These are phyloP conservation scores for Melinaea marsaeus DNA, from an alignment of 2,888 invertebrate species.

Conservation along the genomic window DNA sequence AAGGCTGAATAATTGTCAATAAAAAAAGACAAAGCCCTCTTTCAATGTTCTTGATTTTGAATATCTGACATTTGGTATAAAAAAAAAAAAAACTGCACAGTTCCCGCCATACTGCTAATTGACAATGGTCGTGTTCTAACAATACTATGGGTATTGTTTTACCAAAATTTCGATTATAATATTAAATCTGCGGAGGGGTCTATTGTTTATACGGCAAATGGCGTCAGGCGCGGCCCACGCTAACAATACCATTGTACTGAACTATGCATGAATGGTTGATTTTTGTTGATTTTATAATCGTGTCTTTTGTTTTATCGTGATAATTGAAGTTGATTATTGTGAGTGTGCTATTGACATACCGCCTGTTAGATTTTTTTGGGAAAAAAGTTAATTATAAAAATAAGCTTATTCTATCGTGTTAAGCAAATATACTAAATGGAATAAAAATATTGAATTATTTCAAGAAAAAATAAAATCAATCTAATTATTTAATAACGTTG, in stretches of 20 bases:
- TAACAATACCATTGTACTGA: slow-evolving; percentile 38
- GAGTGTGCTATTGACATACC: too few species aligned
- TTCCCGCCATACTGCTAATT: neutral
- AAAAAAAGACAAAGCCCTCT: too few species aligned
- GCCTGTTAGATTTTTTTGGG: too few species aligned
- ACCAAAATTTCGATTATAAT: slow-evolving; percentile 20
- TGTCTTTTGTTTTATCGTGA: slow-evolving; percentile 29
- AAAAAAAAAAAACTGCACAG: neutral
- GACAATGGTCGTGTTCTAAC: slow-evolving; percentile 21
- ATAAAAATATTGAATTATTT: too few species aligned
- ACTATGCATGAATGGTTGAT: slow-evolving; percentile 35
- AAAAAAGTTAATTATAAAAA: too few species aligned
- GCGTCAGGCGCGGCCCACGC: slow-evolving; percentile 25
- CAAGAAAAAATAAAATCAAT: too few species aligned
- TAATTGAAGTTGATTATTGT: slow-evolving; percentile 27
- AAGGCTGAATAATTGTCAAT: too few species aligned
- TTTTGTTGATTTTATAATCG: slow-evolving; percentile 35
- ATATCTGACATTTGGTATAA: neutral
- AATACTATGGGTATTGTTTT: slow-evolving; percentile 24
- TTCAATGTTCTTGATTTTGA: neutral
- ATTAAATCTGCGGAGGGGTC: slow-evolving; percentile 18
- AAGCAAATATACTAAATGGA: too few species aligned
- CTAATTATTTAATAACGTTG: too few species aligned
- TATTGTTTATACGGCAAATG: slow-evolving; percentile 29
- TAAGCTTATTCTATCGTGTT: too few species aligned